phyloP scores from a whole-genome alignment of 2,113 vertebrate species.

The Vicugna pacos region DNA sequence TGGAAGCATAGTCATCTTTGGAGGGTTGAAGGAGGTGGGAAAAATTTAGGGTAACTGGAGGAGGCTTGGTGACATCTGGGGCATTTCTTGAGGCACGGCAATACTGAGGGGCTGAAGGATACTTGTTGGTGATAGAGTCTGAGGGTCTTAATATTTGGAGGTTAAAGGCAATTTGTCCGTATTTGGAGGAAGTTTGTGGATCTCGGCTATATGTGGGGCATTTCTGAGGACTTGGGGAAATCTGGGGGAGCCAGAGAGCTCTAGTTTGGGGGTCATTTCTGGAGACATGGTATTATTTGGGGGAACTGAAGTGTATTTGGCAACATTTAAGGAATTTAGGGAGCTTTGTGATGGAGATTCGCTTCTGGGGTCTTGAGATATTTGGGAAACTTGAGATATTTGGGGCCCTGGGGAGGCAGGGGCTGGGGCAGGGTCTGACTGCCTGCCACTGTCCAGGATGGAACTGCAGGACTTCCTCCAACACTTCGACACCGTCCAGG shows the following conservation, averaged over 20 bases:
- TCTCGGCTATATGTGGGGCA: not conserved
- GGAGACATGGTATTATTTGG: not conserved
- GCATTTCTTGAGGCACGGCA: not conserved
- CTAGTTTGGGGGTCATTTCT: not conserved
- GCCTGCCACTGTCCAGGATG: constrained; percentile 73
- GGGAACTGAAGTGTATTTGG: not conserved
- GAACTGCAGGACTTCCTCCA: constrained; percentile 81
- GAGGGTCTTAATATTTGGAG: not conserved
- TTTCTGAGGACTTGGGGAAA: not conserved
- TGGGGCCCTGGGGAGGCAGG: not conserved
- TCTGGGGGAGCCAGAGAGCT: not conserved
- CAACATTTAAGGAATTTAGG: not conserved
- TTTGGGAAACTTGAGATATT: not conserved
- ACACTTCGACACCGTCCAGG: constrained; percentile 77
- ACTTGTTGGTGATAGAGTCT: not conserved
- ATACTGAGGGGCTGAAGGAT: not conserved
- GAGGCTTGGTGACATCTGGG: not conserved
- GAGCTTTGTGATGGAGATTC: not conserved
- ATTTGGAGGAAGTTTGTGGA: not conserved
- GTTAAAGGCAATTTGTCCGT: not conserved
- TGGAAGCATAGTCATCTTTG: not conserved
- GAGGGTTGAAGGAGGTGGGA: too few relatives aligned
- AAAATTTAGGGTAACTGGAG: not conserved
- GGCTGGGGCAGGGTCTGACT: not conserved
- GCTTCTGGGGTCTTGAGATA: not conserved